Base-by-base conservation (phyloP, 2,888 invertebrate genomes). In the Philonicus albiceps region DNA sequence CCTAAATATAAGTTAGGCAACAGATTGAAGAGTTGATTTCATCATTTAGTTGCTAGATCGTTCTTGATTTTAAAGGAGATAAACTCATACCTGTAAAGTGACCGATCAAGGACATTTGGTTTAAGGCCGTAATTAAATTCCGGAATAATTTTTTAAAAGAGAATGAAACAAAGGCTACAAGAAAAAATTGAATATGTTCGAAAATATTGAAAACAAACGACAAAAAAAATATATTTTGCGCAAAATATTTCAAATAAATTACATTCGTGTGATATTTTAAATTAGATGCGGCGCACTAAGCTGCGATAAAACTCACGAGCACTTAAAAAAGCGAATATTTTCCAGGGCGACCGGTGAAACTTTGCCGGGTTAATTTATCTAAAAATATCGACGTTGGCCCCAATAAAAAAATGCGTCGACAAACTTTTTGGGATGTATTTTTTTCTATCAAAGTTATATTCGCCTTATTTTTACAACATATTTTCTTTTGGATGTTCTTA, bases 341-440 rank as follows among this genome's bases (percentile, higher is more conserved):
- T 81, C 81, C 81, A 81, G 81, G 19, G 37, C 7, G 8, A 19
- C 31, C 37, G 64, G 22, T 31, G 19, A 55, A 55, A 81, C 13
- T 81, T 16, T 64, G 19, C 19, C 27, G 22, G 37, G 5, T 31
- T 31, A 43, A 37, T 74, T 53, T n/a, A 55, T 78, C 86, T 86
- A 86, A 86, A 86, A 86, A 86, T 86, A 86, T 64, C 86, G 37
- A 72, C 64, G 1, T 40, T 49, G 86, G 80, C 86, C 86, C 73
- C 55, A 86, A 80, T 86, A 80, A 64, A 86, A 22, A 22, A 80
- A 27, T 64, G 64, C 81, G 81, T 27, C 34, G 49, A 81, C n/a
- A 34, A n/a, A 81, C 37, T 55, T 72, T 49, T 22, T 37, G 16
- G 16, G 19, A 13, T 22, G 31, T 8, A n/a, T 22, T 27, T 34